Percentiles rank a stretch among this genome's conserved stretches.
Conservation (phyloP, 1,140 invertebrate species). For the Eulimnadia texana region DNA sequence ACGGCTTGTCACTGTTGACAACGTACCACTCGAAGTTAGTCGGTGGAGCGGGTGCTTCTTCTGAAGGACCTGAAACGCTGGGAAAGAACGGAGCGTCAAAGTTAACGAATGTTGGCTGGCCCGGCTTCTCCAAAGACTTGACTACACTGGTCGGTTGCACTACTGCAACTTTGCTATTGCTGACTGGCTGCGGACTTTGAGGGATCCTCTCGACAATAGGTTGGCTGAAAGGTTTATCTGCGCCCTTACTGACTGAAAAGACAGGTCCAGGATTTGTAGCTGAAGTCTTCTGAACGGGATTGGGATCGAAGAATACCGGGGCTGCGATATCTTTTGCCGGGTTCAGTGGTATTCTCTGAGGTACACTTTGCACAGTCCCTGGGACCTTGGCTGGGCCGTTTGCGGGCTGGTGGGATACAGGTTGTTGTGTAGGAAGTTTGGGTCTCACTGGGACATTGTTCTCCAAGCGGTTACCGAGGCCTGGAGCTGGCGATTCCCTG, state of each 20-base stretch:
- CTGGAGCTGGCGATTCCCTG: not conserved
- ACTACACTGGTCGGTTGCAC: conserved; percentile 11
- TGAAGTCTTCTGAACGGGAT: not conserved
- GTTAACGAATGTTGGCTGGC: conserved; percentile 2
- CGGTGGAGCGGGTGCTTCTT: not conserved
- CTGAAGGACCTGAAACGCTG: conserved; percentile 1
- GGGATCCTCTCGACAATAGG: not conserved
- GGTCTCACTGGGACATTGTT: no score
- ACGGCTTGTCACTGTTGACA: not conserved
- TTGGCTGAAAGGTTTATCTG: not conserved
- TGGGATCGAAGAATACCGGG: not conserved
- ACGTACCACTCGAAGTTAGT: not conserved
- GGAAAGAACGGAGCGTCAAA: conserved; percentile 14
- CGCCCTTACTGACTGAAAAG: not conserved
- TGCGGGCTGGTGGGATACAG: not conserved
- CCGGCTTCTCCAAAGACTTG: not conserved
- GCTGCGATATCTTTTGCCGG: conserved; percentile 6
- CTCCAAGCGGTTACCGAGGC: not conserved
- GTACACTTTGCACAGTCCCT: not conserved
- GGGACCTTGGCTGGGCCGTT: not conserved
- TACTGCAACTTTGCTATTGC: conserved; percentile 1
- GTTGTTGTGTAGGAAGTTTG: not conserved
- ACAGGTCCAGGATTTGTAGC: not conserved
- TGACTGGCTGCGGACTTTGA: conserved; percentile 2
- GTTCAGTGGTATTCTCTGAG: conserved; percentile 8